These are phyloP conservation scores for Bombus impatiens DNA, from an alignment of 1,140 invertebrate genomes.

Conservation along the genomic window DNA sequence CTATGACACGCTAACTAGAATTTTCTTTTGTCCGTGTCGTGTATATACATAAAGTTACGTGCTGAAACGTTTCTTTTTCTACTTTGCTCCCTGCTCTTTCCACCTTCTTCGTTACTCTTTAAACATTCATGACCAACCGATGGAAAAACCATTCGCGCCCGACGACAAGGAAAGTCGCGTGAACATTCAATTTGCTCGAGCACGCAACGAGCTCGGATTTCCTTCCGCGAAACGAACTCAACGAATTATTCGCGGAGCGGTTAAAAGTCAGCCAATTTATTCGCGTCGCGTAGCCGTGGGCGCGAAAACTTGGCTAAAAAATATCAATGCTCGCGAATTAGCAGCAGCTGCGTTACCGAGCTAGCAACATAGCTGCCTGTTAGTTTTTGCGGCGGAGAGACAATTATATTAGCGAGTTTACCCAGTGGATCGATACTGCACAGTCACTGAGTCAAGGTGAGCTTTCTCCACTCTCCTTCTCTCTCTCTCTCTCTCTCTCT, in stretches of 20 bases:
- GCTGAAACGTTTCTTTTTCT: neutral
- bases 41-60: too few species aligned
- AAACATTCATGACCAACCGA: neutral
- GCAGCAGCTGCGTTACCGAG: constrained; percentile 1
- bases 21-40: neutral
- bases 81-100: neutral
- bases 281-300: neutral
- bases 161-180: neutral
- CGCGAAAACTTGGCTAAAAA: neutral
- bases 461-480: constrained; percentile 20
- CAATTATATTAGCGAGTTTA: constrained; percentile 61
- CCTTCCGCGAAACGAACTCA: neutral
- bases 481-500: constrained; percentile 1
- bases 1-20: constrained; percentile 28
- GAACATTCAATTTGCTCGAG: neutral
- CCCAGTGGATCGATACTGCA: constrained; percentile 57
- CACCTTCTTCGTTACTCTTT: neutral
- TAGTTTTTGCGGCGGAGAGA: constrained; percentile 54
- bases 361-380: constrained; percentile 3
- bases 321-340: constrained; percentile 12
- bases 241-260: neutral
- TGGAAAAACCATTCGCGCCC: neutral
- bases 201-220: neutral
- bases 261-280: constrained; percentile 18
- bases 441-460: constrained; percentile 59